Evolutionary conservation across 2,113 vertebrate genomes (phyloP).

Genomic region (Haliaeetus leucogaster): DNA sequence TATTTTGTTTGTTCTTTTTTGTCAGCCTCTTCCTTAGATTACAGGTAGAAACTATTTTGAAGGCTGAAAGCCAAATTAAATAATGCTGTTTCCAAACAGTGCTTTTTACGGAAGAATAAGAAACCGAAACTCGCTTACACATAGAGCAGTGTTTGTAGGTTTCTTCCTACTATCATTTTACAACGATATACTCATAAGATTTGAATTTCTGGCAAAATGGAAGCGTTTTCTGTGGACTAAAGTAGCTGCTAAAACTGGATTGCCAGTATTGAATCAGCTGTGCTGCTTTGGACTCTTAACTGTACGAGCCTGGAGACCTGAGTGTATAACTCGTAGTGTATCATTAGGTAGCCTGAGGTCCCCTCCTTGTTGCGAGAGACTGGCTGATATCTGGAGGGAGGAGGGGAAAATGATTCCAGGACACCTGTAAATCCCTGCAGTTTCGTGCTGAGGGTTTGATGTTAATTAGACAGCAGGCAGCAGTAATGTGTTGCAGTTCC

Average conservation of each 20-base stretch:
- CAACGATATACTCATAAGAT: not conserved
- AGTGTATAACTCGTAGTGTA: not conserved
- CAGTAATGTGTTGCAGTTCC: conserved; percentile 54
- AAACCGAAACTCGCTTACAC: not conserved
- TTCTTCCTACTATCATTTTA: not conserved
- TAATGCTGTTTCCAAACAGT: not conserved
- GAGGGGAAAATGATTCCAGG: conserved; percentile 42
- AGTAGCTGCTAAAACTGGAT: conserved; percentile 7
- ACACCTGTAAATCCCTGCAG: conserved; percentile 72
- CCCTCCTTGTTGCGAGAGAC: conserved; percentile 41
- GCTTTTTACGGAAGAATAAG: not conserved
- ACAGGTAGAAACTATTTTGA: not conserved
- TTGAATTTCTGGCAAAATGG: conserved; percentile 17
- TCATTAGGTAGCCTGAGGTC: conserved; percentile 55
- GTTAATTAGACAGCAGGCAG: conserved; percentile 73
- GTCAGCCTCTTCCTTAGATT: conserved; percentile 32
- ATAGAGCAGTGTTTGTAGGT: not conserved
- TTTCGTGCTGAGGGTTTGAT: conserved; percentile 63
- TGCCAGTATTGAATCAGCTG: not conserved
- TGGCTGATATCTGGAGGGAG: not conserved
- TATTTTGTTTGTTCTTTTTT: not conserved
- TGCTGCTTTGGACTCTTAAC: conserved; percentile 23
- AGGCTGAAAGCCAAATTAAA: not conserved
- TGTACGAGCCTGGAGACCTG: not conserved
- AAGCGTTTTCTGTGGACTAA: conserved; percentile 16